Percentiles rank a stretch among this genome's conserved stretches.
These are phyloP conservation scores for Dexiosoma caninum DNA, from an alignment of 2,888 invertebrate genomes.

Conservation along the genomic window DNA sequence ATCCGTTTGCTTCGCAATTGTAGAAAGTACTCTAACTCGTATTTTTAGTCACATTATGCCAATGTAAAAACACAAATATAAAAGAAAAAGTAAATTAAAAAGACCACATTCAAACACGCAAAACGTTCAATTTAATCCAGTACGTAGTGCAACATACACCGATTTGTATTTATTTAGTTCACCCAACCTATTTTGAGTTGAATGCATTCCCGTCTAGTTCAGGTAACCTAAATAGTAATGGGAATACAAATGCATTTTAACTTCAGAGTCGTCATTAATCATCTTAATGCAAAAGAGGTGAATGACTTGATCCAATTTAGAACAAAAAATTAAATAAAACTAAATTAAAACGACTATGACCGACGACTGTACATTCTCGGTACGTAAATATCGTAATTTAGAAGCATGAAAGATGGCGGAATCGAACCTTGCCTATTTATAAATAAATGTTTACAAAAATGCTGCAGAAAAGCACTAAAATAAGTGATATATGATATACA, in stretches of 20 bases:
- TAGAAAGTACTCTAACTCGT: constrained; percentile 56
- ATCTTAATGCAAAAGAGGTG: constrained; percentile 49
- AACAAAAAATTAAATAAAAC: too few relatives aligned
- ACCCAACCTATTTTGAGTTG: background rate
- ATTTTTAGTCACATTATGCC: constrained; percentile 29
- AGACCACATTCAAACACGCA: background rate
- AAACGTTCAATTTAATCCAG: constrained; percentile 1
- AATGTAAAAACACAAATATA: background rate
- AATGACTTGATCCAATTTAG: background rate
- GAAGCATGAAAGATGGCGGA: too few relatives aligned
- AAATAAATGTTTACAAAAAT: too few relatives aligned
- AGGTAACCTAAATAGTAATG: constrained; percentile 49
- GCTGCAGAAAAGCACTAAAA: too few relatives aligned
- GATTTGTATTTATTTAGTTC: background rate
- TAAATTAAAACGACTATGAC: too few relatives aligned
- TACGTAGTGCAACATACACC: background rate
- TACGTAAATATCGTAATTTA: too few relatives aligned
- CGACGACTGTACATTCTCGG: too few relatives aligned
- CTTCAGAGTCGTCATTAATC: constrained; percentile 38
- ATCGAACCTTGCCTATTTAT: too few relatives aligned
- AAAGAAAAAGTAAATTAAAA: constrained; percentile 19
- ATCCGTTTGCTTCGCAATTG: constrained; percentile 8
- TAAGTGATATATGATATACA: too few relatives aligned
- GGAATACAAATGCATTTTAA: constrained; percentile 3
- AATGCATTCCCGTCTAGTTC: background rate